Evolutionary conservation across 1,140 invertebrate species (phyloP).

Genomic region (Trachymyrmex septentrionalis): DNA sequence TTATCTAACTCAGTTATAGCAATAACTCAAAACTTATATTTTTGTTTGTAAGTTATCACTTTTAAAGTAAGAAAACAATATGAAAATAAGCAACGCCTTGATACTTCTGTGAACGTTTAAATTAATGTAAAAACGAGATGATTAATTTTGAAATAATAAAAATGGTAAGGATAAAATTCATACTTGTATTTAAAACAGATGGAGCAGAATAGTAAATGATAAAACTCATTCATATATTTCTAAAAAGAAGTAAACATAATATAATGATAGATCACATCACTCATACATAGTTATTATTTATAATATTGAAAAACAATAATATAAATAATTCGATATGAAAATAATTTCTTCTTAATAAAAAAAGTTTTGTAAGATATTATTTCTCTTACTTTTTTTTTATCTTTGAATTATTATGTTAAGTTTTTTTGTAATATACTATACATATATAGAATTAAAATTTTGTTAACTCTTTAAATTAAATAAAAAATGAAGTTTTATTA

Average conservation of each 20-base stretch:
- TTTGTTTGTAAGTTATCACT: too few species aligned
- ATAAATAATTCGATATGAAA: not conserved
- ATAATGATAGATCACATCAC: not conserved
- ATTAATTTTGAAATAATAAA: not conserved
- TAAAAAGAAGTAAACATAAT: not conserved
- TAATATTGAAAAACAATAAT: not conserved
- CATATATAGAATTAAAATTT: not conserved
- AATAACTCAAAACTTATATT: too few species aligned
- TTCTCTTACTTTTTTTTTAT: not conserved
- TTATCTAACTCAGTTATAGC: too few species aligned
- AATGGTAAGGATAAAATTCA: not conserved
- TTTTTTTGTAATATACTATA: not conserved
- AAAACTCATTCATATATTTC: not conserved
- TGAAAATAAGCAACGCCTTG: not conserved
- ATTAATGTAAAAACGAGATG: not conserved
- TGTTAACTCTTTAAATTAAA: not conserved
- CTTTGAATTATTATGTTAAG: not conserved
- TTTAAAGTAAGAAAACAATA: too few species aligned
- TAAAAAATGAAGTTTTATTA: conserved; percentile 12
- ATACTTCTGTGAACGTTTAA: not conserved
- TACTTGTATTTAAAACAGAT: not conserved
- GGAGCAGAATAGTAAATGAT: not conserved
- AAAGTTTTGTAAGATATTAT: not conserved
- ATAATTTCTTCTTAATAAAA: not conserved
- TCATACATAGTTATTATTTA: not conserved